Percentiles rank a stretch among this genome's conserved stretches.
Conservation (phyloP, 1,140 invertebrate genomes). For the Zophobas morio region DNA sequence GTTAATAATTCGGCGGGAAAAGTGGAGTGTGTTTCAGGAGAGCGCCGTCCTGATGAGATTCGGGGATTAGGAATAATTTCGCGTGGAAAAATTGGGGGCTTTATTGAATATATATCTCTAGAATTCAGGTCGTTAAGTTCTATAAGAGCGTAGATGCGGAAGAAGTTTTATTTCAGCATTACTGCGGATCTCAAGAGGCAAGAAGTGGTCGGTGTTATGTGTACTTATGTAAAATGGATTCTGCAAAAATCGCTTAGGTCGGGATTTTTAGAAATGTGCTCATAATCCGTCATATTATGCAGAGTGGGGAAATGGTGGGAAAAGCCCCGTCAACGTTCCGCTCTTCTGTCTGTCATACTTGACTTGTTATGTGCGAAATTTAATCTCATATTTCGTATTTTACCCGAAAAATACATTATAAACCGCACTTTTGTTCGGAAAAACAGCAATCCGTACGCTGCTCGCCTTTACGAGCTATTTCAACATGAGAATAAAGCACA, state of each 20-base stretch:
- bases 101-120: constrained; percentile 42
- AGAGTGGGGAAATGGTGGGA: constrained; percentile 43
- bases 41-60: constrained; percentile 27
- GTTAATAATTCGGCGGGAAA: constrained; percentile 34
- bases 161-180: constrained; percentile 45
- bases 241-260: constrained; percentile 54
- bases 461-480: constrained; percentile 24
- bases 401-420: constrained; percentile 37
- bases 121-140: constrained; percentile 43
- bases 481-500: constrained; percentile 38
- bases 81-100: constrained; percentile 39
- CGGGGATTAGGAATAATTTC: constrained; percentile 40
- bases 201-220: constrained; percentile 57
- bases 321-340: constrained; percentile 37
- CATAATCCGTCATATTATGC: constrained; percentile 62
- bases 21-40: constrained; percentile 11
- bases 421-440: constrained; percentile 33
- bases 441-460: constrained; percentile 24
- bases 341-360: constrained; percentile 31
- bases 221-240: constrained; percentile 60
- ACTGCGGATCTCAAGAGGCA: constrained; percentile 42
- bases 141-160: constrained; percentile 46
- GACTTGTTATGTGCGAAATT: constrained; percentile 31
- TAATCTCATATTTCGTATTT: constrained; percentile 39
- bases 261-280: constrained; percentile 59